These are phyloP conservation scores for Sebastes aleutianus DNA, from an alignment of 2,797 vertebrate species.

Conservation along the genomic window DNA sequence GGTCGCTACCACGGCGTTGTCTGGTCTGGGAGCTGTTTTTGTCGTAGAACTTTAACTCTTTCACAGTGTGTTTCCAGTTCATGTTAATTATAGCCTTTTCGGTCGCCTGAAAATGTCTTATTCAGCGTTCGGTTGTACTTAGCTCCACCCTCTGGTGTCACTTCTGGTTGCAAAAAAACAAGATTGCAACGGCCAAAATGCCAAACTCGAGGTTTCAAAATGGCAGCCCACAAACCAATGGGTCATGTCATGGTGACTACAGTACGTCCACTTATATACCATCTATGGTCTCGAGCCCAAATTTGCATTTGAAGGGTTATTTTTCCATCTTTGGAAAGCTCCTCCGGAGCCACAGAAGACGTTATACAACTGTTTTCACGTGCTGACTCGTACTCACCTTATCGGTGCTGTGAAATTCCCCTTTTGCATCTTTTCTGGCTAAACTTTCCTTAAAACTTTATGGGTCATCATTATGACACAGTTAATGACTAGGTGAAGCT, in stretches of 20 bases:
- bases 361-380: neutral
- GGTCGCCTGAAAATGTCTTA: fast-evolving
- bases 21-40: neutral
- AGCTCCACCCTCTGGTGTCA: too few relatives aligned
- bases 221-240: too few relatives aligned
- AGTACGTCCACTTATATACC: too few relatives aligned
- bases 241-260: too few relatives aligned
- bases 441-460: neutral
- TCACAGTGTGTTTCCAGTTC: too few relatives aligned
- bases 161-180: too few relatives aligned
- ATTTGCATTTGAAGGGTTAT: too few relatives aligned
- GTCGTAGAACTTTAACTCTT: neutral
- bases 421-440: neutral
- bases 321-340: neutral
- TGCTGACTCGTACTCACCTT: neutral
- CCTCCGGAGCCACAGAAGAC: neutral
- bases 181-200: too few relatives aligned
- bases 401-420: neutral
- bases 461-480: neutral
- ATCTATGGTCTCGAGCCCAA: too few relatives aligned
- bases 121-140: fast-evolving
- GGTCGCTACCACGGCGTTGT: too few relatives aligned
- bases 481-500: slow-evolving; percentile 24
- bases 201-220: fast-evolving
- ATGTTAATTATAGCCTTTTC: too few relatives aligned